Evolutionary conservation across 2,888 invertebrate species (phyloP), one percentile per base, ranked within the genome.

Genomic region (Dexiosoma caninum): DNA sequence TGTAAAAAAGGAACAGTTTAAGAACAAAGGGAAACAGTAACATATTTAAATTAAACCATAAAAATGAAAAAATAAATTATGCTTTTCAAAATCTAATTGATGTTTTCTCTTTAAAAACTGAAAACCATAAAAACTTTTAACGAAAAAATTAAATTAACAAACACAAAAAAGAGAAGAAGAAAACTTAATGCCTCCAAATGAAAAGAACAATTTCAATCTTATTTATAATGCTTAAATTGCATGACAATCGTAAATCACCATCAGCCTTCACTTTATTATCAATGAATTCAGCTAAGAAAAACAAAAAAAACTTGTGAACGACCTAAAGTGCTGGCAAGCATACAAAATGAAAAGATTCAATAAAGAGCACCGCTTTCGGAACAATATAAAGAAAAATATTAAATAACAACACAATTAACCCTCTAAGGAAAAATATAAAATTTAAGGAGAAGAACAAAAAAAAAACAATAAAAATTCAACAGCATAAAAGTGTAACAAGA

Each of bases 231-330:
- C 72, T 69, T 64, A 64, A 59, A 74, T 81, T 57, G 81, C 81
- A 81, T 81, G 81, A 74, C 81, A 81, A 57, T 74, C 77, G 67
- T 81, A 81, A 81, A 81, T 81, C 81, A 77, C 44, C 81, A 67
- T 51, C 72, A 74, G 55, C 42, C 67, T 69, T 76, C 76, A 60
- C 60, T 59, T 53, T 32, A 60, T 59, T 60, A 67, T 67, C 66
- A 67, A 67, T 76, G 67, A 71, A 60, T 71, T 71, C 12, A n/a
- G 64, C 14, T 59, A 51, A 3, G 23, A 16, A 70, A 30, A 37
- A 51, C 5, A 49, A 16, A 70, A 30, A 37, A 37, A 70, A 55
- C 55, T 69, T 37, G 53, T 69, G 30, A 40, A 42, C 53, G 40
- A 42, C 4, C 27, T n/a, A 66, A 35, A 53, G n/a, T 21, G 14